Percentiles rank a stretch among this genome's conserved stretches.
These are phyloP conservation scores for Heterodera filipjevi DNA, from an alignment of 2,888 invertebrate genomes.

Conservation along the genomic window DNA sequence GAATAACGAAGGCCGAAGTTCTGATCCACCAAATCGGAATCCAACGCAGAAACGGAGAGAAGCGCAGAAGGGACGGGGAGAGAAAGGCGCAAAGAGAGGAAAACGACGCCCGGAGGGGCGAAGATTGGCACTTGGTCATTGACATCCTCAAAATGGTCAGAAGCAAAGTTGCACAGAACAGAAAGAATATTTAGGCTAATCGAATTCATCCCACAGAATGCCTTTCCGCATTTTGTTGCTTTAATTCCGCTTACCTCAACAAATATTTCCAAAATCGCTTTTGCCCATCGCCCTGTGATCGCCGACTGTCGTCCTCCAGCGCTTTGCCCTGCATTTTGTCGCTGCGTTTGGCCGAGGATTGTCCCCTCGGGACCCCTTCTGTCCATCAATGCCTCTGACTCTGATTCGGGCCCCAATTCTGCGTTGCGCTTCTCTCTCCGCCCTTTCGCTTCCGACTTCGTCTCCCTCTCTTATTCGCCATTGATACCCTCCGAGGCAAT, in stretches of 20 bases:
- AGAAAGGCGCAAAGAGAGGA: conserved; percentile 1
- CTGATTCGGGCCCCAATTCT: not conserved
- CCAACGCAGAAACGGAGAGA: not conserved
- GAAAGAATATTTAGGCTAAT: no score
- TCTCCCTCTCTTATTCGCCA: not conserved
- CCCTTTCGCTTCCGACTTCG: not conserved
- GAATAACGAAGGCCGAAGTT: not conserved
- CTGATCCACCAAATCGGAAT: not conserved
- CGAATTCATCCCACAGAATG: no score
- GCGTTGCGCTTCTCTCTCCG: not conserved
- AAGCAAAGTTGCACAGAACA: not conserved
- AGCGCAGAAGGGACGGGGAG: not conserved
- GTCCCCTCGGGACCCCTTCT: not conserved
- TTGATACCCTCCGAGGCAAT: not conserved
- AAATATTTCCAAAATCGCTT: conserved; percentile 6
- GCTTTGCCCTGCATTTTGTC: not conserved
- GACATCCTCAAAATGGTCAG: not conserved
- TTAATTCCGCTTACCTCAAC: not conserved
- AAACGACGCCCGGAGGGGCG: not conserved
- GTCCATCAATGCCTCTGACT: not conserved
- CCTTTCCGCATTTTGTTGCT: not conserved
- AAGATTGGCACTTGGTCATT: conserved; percentile 1
- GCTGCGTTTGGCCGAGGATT: not conserved
- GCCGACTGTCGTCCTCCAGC: not conserved
- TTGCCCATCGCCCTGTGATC: not conserved